A percentile compares a stretch with the other conserved stretches of the same genome.
Conservation (phyloP, 1,140 invertebrate genomes). For the Zaprionus ghesquierei region DNA sequence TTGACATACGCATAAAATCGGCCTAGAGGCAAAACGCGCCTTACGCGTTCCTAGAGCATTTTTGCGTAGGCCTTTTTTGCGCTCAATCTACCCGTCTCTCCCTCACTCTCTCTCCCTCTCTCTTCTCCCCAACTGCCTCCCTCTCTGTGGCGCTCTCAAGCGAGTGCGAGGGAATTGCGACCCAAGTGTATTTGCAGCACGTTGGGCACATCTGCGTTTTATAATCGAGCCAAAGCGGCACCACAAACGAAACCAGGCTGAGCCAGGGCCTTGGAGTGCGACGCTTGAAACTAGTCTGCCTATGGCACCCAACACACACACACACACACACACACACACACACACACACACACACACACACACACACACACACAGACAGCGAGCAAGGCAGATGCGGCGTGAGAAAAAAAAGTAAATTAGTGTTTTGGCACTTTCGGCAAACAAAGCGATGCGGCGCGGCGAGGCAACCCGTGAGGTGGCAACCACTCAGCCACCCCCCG, state of each 20-base stretch:
- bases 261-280: slow-evolving; percentile 1
- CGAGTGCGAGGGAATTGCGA: slow-evolving; percentile 11
- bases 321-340: not conserved
- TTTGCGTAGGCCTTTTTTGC: not conserved
- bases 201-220: slow-evolving; percentile 71
- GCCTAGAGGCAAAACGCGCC: slow-evolving; percentile 15
- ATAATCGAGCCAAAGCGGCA: slow-evolving; percentile 62
- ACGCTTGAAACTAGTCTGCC: slow-evolving; percentile 24
- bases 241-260: slow-evolving; percentile 28
- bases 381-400: not conserved
- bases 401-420: slow-evolving; percentile 79
- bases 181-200: slow-evolving; percentile 55
- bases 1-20: slow-evolving; percentile 34
- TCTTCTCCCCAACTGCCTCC: slow-evolving; percentile 5
- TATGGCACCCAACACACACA: not conserved
- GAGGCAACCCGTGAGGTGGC: not conserved
- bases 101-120: not conserved
- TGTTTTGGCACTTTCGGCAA: slow-evolving; percentile 81
- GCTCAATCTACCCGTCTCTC: not conserved
- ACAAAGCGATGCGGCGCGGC: slow-evolving; percentile 51
- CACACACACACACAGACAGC: not conserved
- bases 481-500: slow-evolving; percentile 37
- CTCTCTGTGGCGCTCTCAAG: slow-evolving; percentile 30
- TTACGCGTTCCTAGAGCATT: slow-evolving; percentile 6
- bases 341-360: not conserved